Percentiles rank a stretch among this genome's conserved stretches.
These are phyloP conservation scores for Lasius fuliginosus DNA, from an alignment of 2,888 invertebrate genomes.

Conservation along the genomic window DNA sequence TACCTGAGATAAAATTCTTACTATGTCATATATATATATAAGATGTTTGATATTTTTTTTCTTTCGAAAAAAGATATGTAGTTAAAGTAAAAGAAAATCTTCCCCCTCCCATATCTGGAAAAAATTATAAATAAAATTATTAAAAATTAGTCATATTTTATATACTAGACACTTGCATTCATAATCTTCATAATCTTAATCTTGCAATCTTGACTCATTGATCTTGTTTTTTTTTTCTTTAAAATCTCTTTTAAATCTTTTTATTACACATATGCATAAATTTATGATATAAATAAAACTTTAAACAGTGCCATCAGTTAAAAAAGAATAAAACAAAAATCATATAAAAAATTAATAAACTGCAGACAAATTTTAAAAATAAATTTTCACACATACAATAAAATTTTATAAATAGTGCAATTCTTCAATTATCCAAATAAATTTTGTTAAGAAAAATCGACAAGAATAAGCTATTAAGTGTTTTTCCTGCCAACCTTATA, in stretches of 20 bases:
- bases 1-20: conserved; percentile 50
- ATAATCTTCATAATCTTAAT: not conserved
- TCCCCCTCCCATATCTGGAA: not conserved
- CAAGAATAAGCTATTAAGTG: not conserved
- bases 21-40: conserved; percentile 6
- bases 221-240: not conserved
- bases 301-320: conserved; percentile 8
- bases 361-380: conserved; percentile 12
- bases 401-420: not conserved
- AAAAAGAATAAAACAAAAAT: not conserved
- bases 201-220: conserved; percentile 3
- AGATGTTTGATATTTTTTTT: conserved; percentile 30
- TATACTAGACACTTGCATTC: not conserved
- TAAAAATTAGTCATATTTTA: not conserved
- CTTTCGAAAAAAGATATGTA: conserved; percentile 7
- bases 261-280: conserved; percentile 11
- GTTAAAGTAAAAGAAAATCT: not conserved
- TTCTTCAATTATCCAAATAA: not conserved
- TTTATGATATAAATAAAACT: conserved; percentile 17
- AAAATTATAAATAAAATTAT: not conserved
- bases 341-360: conserved; percentile 2
- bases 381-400: not conserved
- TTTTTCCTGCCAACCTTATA: conserved; percentile 21
- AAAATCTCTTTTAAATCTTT: conserved; percentile 8
- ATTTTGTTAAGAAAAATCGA: conserved; percentile 13